Evolutionary conservation across 35 echinoderm and acorn worm species (phyloP).

Genomic region (Heliocidaris tuberculata): DNA sequence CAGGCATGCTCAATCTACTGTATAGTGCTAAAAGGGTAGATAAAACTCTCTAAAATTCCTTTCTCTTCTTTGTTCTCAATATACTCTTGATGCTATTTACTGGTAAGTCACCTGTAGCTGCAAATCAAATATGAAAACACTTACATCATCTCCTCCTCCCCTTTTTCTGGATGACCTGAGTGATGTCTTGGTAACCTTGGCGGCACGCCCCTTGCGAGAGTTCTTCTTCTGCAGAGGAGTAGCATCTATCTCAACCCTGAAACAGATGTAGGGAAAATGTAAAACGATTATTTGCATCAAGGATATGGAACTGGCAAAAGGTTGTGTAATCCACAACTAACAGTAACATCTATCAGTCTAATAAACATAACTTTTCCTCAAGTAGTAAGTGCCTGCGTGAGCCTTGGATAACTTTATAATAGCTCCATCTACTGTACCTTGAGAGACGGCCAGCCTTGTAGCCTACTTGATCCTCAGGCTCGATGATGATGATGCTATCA

Average conservation of each 20-base stretch:
- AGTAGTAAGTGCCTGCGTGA: too few species aligned
- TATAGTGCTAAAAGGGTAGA: too few species aligned
- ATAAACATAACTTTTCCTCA: too few species aligned
- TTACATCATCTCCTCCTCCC: slow-evolving; percentile 59
- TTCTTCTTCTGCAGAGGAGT: slow-evolving; percentile 86
- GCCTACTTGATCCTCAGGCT: slow-evolving; percentile 23
- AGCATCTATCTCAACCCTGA: slow-evolving; percentile 73
- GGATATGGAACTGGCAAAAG: neutral
- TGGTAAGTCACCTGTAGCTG: too few species aligned
- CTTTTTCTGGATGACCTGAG: slow-evolving; percentile 56
- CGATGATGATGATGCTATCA: slow-evolving; percentile 14
- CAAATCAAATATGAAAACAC: neutral
- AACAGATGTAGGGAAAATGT: neutral
- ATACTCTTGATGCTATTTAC: too few species aligned
- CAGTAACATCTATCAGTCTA: too few species aligned
- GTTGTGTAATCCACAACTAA: neutral
- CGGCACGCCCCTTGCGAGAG: neutral
- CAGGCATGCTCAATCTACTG: too few species aligned
- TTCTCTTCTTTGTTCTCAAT: too few species aligned
- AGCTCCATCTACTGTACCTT: neutral
- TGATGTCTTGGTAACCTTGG: slow-evolving; percentile 9
- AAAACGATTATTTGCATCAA: neutral
- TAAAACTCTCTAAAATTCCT: too few species aligned
- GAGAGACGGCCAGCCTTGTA: slow-evolving; percentile 20
- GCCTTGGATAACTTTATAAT: too few species aligned